Evolutionary conservation across 1,140 invertebrate species (phyloP), one percentile per base, ranked within the genome.

Genomic region (Drosophila sp.): DNA sequence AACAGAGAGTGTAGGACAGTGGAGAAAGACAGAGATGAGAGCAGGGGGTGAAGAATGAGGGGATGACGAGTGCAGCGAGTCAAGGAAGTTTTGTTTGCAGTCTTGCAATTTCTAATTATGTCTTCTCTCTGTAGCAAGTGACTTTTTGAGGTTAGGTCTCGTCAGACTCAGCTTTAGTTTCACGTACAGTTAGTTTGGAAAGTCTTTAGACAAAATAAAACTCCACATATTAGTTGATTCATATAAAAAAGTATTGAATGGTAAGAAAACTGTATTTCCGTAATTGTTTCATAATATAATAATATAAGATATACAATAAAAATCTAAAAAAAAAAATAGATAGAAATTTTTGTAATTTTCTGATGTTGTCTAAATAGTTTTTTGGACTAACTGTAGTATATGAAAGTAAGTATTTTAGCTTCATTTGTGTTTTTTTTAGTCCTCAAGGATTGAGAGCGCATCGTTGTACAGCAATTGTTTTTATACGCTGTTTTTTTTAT

Each of bases 21-120:
- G 40, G 16, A 36, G 46, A n/a, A n/a, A n/a, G 18, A 14, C 3
- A 8, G 34, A 36, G 34, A 11, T n/a, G n/a, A n/a, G n/a, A 36
- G 3, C 34, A 32, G 29, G 7, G 29, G 3, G 2, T 1, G 34
- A 36, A 36, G 9, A 36, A 9, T 4, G 11, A 36, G 13, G n/a
- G 8, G 4, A 29, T 27, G 32, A 43, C n/a, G 21, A 51, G 34
- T 62, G 65, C 66, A 50, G 40, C 11, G 8, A 36, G 21, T 27
- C 11, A 27, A 59, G 40, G 58, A 67, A 63, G 51, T 75, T 77
- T 64, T 73, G 56, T 51, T 62, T 61, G 75, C 61, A 65, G 72
- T 78, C 78, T 80, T 80, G 63, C 64, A 77, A 77, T 80, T 79
- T 79, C 77, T 80, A 80, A 80, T 78, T 79, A 79, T 77, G 74